A percentile compares a stretch with the other conserved stretches of the same genome.
phyloP scores from a whole-genome alignment of 2,888 invertebrate species.

The Phortica okadai region DNA sequence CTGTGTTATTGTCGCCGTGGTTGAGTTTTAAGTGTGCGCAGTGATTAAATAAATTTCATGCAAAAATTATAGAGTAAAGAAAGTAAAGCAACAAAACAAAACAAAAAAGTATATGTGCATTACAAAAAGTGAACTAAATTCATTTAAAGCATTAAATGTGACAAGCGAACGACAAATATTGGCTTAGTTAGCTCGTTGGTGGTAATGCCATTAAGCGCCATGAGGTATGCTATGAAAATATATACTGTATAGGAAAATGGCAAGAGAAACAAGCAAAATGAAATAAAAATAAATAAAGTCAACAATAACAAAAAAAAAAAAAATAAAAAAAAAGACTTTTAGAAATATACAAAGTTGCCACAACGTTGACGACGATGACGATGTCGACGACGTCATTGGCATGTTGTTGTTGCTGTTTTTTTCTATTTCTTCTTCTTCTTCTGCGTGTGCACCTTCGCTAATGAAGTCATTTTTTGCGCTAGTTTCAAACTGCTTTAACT shows the following conservation, averaged over 20 bases:
- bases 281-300: not conserved
- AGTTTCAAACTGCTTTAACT: no score
- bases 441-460: not conserved
- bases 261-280: not conserved
- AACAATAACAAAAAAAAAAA: not conserved
- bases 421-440: not conserved
- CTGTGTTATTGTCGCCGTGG: constrained; percentile 29
- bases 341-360: constrained; percentile 10
- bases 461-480: no score
- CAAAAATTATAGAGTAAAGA: constrained; percentile 47
- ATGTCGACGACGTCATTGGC: constrained; percentile 23
- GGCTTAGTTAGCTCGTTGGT: constrained; percentile 4
- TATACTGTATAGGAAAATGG: not conserved
- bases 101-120: constrained; percentile 10
- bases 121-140: constrained; percentile 53
- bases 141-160: constrained; percentile 71
- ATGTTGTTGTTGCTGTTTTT: not conserved
- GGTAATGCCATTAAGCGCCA: constrained; percentile 6
- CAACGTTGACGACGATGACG: not conserved
- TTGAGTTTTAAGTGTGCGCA: constrained; percentile 47
- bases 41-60: constrained; percentile 71
- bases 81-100: constrained; percentile 2
- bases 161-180: constrained; percentile 55
- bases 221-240: constrained; percentile 7
- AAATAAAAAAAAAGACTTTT: not conserved